phyloP scores from a whole-genome alignment of 2,113 vertebrate genomes.

The Cheirogaleus medius region DNA sequence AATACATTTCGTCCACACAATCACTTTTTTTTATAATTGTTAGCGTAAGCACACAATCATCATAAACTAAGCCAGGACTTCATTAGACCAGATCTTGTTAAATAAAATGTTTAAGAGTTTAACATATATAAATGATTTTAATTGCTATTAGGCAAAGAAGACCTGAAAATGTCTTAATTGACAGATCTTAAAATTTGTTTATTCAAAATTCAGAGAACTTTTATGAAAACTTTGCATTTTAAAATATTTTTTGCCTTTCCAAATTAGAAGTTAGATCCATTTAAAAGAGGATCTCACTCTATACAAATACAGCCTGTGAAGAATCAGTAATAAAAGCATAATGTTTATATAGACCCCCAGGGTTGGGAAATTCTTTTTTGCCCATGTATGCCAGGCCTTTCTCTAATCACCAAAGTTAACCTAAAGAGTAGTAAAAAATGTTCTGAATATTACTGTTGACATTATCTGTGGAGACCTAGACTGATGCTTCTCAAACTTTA shows the following conservation, averaged over 20 bases:
- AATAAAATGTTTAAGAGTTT: conserved; percentile 37
- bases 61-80: conserved; percentile 22
- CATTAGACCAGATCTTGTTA: neutral
- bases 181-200: neutral
- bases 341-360: neutral
- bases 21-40: neutral
- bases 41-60: neutral
- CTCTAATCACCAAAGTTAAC: neutral
- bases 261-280: neutral
- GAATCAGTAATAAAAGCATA: neutral
- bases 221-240: neutral
- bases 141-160: neutral
- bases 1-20: neutral
- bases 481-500: neutral
- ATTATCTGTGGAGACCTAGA: neutral
- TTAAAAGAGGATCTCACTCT: neutral
- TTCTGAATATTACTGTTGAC: neutral
- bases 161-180: neutral
- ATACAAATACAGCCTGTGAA: neutral
- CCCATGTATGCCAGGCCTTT: neutral
- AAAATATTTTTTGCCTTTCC: neutral
- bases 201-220: conserved; percentile 44
- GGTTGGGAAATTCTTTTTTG: neutral
- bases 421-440: neutral
- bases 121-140: neutral